These are phyloP conservation scores for Griposia aprilina DNA, from an alignment of 2,888 invertebrate species.

Conservation along the genomic window DNA sequence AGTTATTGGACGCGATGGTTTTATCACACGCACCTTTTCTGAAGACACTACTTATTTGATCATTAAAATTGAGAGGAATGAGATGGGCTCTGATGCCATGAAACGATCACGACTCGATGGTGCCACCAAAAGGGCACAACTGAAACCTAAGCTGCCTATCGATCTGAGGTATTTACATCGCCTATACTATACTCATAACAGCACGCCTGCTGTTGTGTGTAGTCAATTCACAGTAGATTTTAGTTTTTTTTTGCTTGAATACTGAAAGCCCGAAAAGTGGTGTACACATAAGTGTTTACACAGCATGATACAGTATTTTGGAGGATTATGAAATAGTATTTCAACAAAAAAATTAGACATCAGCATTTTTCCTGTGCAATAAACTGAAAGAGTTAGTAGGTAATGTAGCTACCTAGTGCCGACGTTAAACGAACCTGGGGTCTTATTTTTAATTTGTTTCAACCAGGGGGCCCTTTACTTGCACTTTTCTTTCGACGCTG, in stretches of 20 bases:
- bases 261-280: neutral
- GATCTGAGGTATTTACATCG: conserved; percentile 79
- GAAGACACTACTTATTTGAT: conserved; percentile 83
- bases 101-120: conserved; percentile 76
- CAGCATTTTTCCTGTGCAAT: neutral
- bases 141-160: conserved; percentile 79
- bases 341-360: neutral
- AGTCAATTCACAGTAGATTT: conserved; percentile 3
- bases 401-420: conserved; percentile 19
- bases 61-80: conserved; percentile 80
- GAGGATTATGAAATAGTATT: neutral
- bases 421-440: conserved; percentile 46
- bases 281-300: neutral
- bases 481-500: conserved; percentile 82
- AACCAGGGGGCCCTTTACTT: conserved; percentile 86
- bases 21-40: conserved; percentile 76
- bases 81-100: conserved; percentile 68
- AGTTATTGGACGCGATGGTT: conserved; percentile 72
- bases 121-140: conserved; percentile 72
- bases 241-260: neutral
- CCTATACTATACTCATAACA: neutral
- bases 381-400: neutral
- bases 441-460: conserved; percentile 57
- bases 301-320: conserved; percentile 1
- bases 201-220: neutral